A percentile compares a stretch with the other conserved stretches of the same genome.
Evolutionary conservation across 2,113 vertebrate genomes (phyloP).

Genomic region (Protobothrops flavoviridis): DNA sequence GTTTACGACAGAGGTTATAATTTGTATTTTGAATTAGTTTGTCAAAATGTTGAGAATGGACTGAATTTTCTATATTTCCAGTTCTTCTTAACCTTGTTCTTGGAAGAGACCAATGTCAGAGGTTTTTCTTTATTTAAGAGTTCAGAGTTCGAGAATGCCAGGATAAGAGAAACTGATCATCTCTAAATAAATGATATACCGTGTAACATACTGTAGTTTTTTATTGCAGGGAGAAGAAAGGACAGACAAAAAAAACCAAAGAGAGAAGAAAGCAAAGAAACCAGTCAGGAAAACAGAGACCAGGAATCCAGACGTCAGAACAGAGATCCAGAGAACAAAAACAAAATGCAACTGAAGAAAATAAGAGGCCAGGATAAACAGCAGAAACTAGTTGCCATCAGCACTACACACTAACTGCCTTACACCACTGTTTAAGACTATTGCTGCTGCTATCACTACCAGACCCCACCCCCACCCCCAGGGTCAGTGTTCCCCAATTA

Average conservation of each 20-base stretch:
- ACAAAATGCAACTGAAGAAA: slow-evolving; percentile 87
- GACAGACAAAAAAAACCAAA: slow-evolving; percentile 83
- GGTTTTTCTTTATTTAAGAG: neutral
- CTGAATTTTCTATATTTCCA: neutral
- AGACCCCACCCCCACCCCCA: slow-evolving; percentile 62
- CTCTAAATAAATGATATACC: neutral
- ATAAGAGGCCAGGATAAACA: slow-evolving; percentile 82
- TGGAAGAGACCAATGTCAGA: neutral
- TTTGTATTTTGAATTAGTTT: neutral
- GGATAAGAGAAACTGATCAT: neutral
- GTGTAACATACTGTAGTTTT: slow-evolving; percentile 57
- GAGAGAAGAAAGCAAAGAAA: slow-evolving; percentile 83
- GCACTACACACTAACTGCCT: slow-evolving; percentile 77
- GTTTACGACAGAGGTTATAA: neutral
- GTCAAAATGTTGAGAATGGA: neutral
- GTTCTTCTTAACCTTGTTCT: neutral
- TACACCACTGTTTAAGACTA: slow-evolving; percentile 66
- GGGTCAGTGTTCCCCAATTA: slow-evolving; percentile 65
- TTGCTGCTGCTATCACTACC: slow-evolving; percentile 91
- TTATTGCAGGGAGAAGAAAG: slow-evolving; percentile 76
- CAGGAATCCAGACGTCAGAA: slow-evolving; percentile 74
- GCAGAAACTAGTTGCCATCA: slow-evolving; percentile 69
- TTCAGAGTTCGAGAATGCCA: neutral
- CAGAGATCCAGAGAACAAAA: slow-evolving; percentile 84
- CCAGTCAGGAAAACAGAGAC: slow-evolving; percentile 78